Base-by-base conservation (phyloP, 2,113 vertebrate species). In the Colistium nudipinnis region DNA sequence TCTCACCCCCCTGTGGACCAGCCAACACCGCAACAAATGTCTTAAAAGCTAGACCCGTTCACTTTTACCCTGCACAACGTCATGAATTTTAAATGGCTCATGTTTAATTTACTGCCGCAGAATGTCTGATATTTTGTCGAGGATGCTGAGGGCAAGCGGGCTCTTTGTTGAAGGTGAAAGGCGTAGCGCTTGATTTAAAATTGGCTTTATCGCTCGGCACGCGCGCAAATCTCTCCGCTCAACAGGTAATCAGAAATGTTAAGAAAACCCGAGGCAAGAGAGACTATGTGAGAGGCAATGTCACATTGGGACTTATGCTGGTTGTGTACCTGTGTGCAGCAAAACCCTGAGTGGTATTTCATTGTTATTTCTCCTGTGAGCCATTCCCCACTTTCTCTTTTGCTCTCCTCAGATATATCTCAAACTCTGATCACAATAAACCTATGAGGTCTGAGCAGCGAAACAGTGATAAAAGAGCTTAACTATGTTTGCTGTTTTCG, bases 61-160 rank as follows among this genome's bases (percentile, higher is more conserved):
- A 62, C 53, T 66, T 75, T 51, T 63, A 22, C 39, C 28, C 19
- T 75, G 72, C 57, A 70, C 52, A 55, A 62, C 51, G 39, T 64
- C 65, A 65, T 82, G 67, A 73, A 88, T 82, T 84, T 84, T 78
- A 82, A 78, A 82, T 74, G 74, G 45, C 64, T 84, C 69, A 64
- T 86, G 70, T 82, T 86, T 88, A 88, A 88, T 86, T 84, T 78
- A 81, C 70, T 6, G 48, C 67, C 41, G 48, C 66, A 61, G 82
- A 76, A 81, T 78, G 67, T 77, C 69, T 70, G 66, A 38, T 74
- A 38, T 78, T 87, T 55, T 76, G 44, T 25, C 62, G 59, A 78
- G 80, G 70, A 48, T 0, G 54, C 72, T 74, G 30, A 66, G 59
- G 78, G 68, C 60, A 1, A 62, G 31, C 39, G 45, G 59, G 36